These are phyloP conservation scores for Tolypeutes matacus DNA, from an alignment of 2,797 vertebrate species.

Conservation along the genomic window DNA sequence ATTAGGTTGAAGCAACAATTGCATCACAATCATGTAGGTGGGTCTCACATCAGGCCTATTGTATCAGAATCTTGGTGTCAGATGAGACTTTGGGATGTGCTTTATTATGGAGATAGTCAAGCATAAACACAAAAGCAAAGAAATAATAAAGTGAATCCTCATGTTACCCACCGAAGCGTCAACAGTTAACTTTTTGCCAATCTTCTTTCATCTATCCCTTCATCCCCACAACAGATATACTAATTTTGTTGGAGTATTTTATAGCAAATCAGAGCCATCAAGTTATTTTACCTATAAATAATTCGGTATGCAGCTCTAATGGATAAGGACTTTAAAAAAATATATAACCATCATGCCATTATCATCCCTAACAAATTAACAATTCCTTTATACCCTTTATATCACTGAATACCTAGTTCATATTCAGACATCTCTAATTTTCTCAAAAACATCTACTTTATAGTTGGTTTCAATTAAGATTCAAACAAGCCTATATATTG, in stretches of 20 bases:
- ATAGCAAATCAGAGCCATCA: not conserved
- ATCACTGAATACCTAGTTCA: not conserved
- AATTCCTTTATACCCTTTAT: conserved; percentile 10
- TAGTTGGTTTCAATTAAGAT: not conserved
- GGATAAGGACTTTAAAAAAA: not conserved
- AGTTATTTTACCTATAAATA: not conserved
- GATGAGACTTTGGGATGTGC: not conserved
- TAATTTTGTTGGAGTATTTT: not conserved
- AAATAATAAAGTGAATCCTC: not conserved
- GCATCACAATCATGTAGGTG: not conserved
- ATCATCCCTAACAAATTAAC: not conserved
- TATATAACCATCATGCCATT: not conserved
- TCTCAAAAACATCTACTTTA: conserved; percentile 35
- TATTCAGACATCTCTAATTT: not conserved
- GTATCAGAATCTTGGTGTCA: not conserved
- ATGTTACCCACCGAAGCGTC: not conserved
- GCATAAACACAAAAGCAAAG: not conserved
- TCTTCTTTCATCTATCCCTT: not conserved
- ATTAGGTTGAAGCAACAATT: not conserved
- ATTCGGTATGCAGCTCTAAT: not conserved
- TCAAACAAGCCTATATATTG: not conserved
- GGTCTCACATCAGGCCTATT: not conserved
- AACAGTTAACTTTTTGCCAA: not conserved
- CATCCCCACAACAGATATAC: not conserved
- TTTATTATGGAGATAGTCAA: not conserved